Conservation (phyloP, 2,113 vertebrate species). For the Furnarius figulus region DNA sequence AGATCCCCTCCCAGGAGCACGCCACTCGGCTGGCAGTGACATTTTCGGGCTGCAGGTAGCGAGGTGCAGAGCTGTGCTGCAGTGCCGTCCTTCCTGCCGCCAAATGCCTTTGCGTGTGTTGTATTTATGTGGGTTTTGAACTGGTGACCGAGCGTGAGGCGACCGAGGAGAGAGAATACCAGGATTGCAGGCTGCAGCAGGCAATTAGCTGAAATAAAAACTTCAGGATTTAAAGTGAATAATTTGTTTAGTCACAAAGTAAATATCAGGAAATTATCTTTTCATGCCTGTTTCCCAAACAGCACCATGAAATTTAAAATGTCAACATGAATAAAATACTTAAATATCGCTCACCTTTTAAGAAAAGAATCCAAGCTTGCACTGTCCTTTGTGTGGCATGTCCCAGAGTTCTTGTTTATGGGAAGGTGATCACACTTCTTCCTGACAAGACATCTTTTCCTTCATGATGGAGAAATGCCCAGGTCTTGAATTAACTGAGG, state of each 20-base stretch:
- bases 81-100: background rate
- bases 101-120: background rate
- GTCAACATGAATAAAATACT: background rate
- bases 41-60: background rate
- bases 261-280: background rate
- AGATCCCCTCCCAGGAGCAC: accelerated
- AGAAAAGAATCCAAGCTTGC: background rate
- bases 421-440: background rate
- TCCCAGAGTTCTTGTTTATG: background rate
- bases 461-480: background rate
- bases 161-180: accelerated
- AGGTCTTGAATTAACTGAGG: background rate
- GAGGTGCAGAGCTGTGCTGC: background rate
- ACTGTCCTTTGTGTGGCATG: background rate
- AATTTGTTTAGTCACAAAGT: background rate
- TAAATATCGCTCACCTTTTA: background rate
- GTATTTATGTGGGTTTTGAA: accelerated
- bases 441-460: background rate
- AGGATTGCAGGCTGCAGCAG: background rate
- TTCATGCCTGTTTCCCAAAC: background rate
- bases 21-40: background rate
- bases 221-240: background rate
- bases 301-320: background rate
- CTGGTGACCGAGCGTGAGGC: background rate
- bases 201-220: background rate